Evolutionary conservation across 2,113 vertebrate genomes (phyloP), one percentile per base, ranked within the genome.

Genomic region (Rhineura floridana): DNA sequence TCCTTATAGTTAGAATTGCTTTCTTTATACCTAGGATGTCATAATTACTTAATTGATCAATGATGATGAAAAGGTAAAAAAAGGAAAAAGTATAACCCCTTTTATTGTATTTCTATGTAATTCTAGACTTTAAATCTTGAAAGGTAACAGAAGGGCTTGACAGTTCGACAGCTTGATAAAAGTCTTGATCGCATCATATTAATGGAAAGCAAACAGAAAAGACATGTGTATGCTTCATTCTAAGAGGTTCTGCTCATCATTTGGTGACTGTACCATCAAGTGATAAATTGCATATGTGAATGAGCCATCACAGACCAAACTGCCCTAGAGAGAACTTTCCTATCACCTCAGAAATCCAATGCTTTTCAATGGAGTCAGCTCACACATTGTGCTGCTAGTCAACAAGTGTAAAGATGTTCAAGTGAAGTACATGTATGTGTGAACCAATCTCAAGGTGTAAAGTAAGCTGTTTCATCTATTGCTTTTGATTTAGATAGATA

Each of bases 1-100:
- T 4, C 4, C 52, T 59, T 72, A 82, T 90, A 55, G 33, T 67
- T 89, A n/a, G 63, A 76, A 88, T 13, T 70, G 88, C 76, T 72
- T 13, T 36, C 76, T 13, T 33, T 52, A 52, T 76, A 2, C 55
- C 80, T 80, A 25, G 88, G 70, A 77, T 82, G 42, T 25, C 79
- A 76, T 59, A 69, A 46, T 12, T 83, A 89, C 48, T 89, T 73
- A 83, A 2, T 3, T 30, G 17, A 36, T 81, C 25, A n/a, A 0
- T 77, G 0, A 4, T 8, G 3, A 4, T 75, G 1, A 10, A 73
- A 79, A 80, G 30, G 15, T 12, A 1, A 19, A 59, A 59, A 59
- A 59, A 59, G 25, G 73, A 28, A 21, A 15, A 46, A 52, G 0
- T 84, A 30, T 48, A 83, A 65, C 73, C 89, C 3, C 3, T 55